Evolutionary conservation across 2,888 invertebrate genomes (phyloP).

Genomic region (Acanthacorydalis orientalis): DNA sequence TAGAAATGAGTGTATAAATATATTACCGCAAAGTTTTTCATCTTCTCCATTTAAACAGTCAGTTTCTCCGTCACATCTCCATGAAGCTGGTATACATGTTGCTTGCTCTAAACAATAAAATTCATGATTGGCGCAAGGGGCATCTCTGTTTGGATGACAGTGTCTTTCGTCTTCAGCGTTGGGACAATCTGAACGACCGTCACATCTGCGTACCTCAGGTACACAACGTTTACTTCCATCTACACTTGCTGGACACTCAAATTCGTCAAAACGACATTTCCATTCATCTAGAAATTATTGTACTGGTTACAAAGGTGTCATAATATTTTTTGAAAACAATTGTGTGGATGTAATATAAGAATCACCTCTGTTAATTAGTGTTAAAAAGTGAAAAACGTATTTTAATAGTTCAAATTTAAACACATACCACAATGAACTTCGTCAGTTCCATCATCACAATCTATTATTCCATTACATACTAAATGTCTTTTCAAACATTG

Average conservation of each 20-base stretch:
- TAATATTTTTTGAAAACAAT: slow-evolving; percentile 1
- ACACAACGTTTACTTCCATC: slow-evolving; percentile 31
- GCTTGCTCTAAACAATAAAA: slow-evolving; percentile 39
- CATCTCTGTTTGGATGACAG: slow-evolving; percentile 22
- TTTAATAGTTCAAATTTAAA: not conserved
- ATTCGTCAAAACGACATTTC: slow-evolving; percentile 37
- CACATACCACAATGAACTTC: slow-evolving; percentile 35
- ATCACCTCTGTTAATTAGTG: too few species aligned
- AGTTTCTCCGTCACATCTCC: slow-evolving; percentile 37
- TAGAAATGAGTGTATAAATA: slow-evolving; percentile 6
- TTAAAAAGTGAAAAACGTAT: slow-evolving; percentile 6
- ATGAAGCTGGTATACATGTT: slow-evolving; percentile 38
- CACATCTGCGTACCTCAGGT: slow-evolving; percentile 38
- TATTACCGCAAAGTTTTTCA: slow-evolving; percentile 33
- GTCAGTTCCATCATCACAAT: slow-evolving; percentile 43
- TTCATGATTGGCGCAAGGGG: slow-evolving; percentile 31
- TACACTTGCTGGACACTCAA: slow-evolving; percentile 27
- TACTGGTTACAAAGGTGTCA: slow-evolving; percentile 5
- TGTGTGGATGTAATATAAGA: not conserved
- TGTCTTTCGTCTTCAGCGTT: slow-evolving; percentile 36
- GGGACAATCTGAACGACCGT: slow-evolving; percentile 37
- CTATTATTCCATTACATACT: slow-evolving; percentile 42
- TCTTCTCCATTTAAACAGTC: slow-evolving; percentile 40
- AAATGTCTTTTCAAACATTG: slow-evolving; percentile 39
- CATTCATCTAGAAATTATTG: slow-evolving; percentile 20